A percentile compares a stretch with the other conserved stretches of the same genome.
phyloP scores from a whole-genome alignment of 2,888 invertebrate genomes.

The Amiota communis region DNA sequence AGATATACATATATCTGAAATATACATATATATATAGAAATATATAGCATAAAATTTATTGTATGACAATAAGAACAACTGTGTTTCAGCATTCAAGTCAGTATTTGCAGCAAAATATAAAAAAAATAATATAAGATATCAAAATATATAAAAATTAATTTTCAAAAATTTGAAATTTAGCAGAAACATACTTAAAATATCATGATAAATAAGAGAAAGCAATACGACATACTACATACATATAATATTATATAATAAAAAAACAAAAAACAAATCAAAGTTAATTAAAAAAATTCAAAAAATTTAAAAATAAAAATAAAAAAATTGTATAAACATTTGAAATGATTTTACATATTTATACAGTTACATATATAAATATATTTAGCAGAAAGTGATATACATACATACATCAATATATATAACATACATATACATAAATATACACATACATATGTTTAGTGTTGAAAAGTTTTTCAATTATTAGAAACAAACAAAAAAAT shows the following conservation, averaged over 20 bases:
- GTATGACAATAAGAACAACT: conserved; percentile 70
- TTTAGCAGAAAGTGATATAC: conserved; percentile 65
- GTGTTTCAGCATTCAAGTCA: conserved; percentile 69
- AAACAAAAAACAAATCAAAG: conserved; percentile 19
- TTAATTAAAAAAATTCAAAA: conserved; percentile 9
- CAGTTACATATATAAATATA: conserved; percentile 47
- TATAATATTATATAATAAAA: conserved; percentile 32
- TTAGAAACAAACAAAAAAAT: not conserved
- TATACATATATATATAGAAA: conserved; percentile 7
- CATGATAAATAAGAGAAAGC: conserved; percentile 50
- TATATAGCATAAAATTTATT: conserved; percentile 51
- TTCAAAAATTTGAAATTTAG: conserved; percentile 33
- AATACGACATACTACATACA: conserved; percentile 31
- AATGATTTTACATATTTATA: conserved; percentile 55
- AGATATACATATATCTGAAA: conserved; percentile 38
- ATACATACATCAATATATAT: conserved; percentile 44
- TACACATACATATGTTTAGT: conserved; percentile 34
- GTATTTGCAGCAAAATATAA: conserved; percentile 64
- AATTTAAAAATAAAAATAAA: conserved; percentile 44
- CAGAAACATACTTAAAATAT: conserved; percentile 15
- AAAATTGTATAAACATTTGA: conserved; percentile 31
- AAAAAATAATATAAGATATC: conserved; percentile 45
- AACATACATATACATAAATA: not conserved
- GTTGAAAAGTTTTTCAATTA: conserved; percentile 1
- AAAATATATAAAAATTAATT: conserved; percentile 35